Base-by-base conservation (phyloP, 2,113 vertebrate genomes). In the Plectropomus leopardus region DNA sequence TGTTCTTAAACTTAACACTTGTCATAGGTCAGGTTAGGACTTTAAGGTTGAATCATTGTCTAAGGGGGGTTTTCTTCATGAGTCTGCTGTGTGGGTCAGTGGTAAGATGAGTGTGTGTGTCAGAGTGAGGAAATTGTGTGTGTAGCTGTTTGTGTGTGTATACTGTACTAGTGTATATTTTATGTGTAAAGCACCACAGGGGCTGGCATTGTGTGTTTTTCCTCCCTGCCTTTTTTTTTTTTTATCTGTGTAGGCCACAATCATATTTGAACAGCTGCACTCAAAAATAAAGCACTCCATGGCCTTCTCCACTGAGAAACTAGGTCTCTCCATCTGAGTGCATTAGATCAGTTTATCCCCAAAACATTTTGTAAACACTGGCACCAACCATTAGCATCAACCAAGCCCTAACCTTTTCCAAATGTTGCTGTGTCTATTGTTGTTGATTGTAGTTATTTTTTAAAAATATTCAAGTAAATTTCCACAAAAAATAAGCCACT, bases 251-350 rank as follows among this genome's bases (percentile, higher is more conserved):
- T 70, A 91, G 78, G 63, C 87, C 82, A 89, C 76, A 90, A 90
- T 92, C 83, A 82, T 93, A 92, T 94, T 94, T 94, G 88, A 94
- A 94, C 92, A 94, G 93, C 93, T 92, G 91, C 89, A 89, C 76
- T 89, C 57, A n/a, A 90, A 92, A 92, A 86, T 78, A 83, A 88
- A 87, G 89, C 74, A 82, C 78, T 66, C 85, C 72, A 53, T 83
- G 76, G 64, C 78, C 30, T 42, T 79, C 76, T 82, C 59, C 54
- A 72, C 47, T 64, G 72, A 78, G 40, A 83, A 83, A 81, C 72
- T 53, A 50, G 19, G 72, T 72, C 64, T 80, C 63, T 77, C 26
- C 45, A 68, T 36, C 53, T 40, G 30, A 83, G 26, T 67, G 44
- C 45, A 83, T 72, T 55, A 28, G 32, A 59, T 58, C 44, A 80